Evolutionary conservation across 1,140 invertebrate genomes (phyloP), one percentile per base, ranked within the genome.

Genomic region (Neotoxoptera formosana): DNA sequence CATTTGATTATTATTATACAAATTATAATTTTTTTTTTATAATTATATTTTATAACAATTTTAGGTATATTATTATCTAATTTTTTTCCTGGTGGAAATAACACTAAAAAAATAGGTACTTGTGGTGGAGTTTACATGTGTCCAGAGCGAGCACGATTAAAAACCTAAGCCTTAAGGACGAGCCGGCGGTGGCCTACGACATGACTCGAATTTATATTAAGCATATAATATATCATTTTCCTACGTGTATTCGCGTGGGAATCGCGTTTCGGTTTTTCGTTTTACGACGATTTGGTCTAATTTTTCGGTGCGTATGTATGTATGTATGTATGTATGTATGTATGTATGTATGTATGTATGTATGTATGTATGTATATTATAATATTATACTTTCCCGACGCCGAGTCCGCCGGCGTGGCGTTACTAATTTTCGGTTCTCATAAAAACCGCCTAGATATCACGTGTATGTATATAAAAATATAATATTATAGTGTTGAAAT

Each of bases 141-240:
- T 34, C 11, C 30, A 30, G 6, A 76, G n/a, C n/a, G n/a, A n/a
- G 30, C 3, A 76, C 14, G n/a, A 76, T 76, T 76, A 17, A 76
- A 76, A 76, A 7, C 14, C 14, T 76, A 76, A 76, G 30, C 30
- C 60, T 76, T 76, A 76, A 76, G 30, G 30, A n/a, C 60, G 4
- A 76, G 60, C 14, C 60, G 60, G n/a, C n/a, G 14, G 30, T n/a
- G 30, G 60, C 30, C 14, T 76, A 76, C 60, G 60, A 76, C 60
- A 76, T 76, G 60, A 76, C 60, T 76, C 21, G 60, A 76, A 76
- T 76, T 17, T 76, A 76, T 17, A 76, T 76, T 76, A 76, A n/a
- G 60, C 17, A 34, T n/a, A 76, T 76, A 76, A 76, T 76, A n/a
- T 76, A 76, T 76, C n/a, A 76, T 76, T 76, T 76, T n/a, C n/a